These are phyloP conservation scores for Xestia sexstrigata DNA, from an alignment of 2,888 invertebrate genomes.

Conservation along the genomic window DNA sequence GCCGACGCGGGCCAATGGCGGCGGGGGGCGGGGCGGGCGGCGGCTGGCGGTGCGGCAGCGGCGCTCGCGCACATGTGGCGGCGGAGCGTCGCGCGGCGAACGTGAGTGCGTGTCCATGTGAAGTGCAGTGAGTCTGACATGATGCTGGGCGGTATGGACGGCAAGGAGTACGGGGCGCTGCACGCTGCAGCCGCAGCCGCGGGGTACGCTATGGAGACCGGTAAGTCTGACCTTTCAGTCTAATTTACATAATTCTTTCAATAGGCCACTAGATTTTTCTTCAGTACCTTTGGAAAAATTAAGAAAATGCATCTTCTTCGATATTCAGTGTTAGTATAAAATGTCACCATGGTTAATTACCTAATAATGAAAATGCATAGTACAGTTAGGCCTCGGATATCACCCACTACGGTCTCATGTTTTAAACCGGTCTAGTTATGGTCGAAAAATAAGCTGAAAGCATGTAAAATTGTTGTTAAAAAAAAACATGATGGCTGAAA, in stretches of 20 bases:
- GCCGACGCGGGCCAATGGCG: slow-evolving; percentile 86
- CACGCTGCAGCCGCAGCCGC: slow-evolving; percentile 87
- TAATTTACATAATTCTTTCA: background rate
- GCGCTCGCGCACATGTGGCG: slow-evolving; percentile 74
- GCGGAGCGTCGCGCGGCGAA: slow-evolving; percentile 76
- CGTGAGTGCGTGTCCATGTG: slow-evolving; percentile 72
- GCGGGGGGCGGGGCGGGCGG: slow-evolving; percentile 78
- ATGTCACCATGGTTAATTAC: background rate
- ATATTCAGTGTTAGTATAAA: background rate
- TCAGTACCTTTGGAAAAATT: slow-evolving; percentile 3
- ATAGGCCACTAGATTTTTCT: background rate
- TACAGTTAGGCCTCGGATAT: slow-evolving; percentile 2
- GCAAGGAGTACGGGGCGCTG: slow-evolving; percentile 89
- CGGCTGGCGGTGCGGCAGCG: slow-evolving; percentile 66
- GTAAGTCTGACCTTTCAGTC: slow-evolving; percentile 71
- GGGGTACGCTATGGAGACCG: slow-evolving; percentile 85
- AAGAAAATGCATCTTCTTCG: background rate
- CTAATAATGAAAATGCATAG: background rate
- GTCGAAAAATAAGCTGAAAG: background rate
- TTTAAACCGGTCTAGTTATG: background rate
- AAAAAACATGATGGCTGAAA: background rate
- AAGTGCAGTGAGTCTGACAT: slow-evolving; percentile 75
- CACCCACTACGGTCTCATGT: background rate
- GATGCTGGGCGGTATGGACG: slow-evolving; percentile 89
- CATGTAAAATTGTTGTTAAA: background rate